Conservation (phyloP, 2,113 vertebrate species). For the Pomatorhinus ruficollis region DNA sequence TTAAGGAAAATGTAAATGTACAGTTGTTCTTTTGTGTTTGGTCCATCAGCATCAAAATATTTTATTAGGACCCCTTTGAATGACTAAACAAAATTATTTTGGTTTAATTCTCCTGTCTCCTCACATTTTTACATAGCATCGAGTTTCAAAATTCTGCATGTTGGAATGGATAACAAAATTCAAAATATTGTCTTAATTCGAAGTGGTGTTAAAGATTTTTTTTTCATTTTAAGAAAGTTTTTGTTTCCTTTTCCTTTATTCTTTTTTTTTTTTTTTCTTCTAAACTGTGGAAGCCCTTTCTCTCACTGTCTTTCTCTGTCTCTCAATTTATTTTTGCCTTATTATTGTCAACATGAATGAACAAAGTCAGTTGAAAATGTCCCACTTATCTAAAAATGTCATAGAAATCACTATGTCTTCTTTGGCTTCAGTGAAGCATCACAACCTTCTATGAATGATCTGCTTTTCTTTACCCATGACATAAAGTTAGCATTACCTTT, state of each 20-base stretch:
- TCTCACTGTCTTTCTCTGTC: not conserved
- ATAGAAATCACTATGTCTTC: not conserved
- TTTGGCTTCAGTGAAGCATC: not conserved
- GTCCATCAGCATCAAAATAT: not conserved
- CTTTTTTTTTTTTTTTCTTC: not conserved
- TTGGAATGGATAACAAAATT: not conserved
- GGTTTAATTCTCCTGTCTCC: not conserved
- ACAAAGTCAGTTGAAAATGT: not conserved
- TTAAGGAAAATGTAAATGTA: not conserved
- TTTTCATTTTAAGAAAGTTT: not conserved
- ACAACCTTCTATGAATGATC: not conserved
- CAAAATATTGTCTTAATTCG: not conserved
- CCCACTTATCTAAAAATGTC: not conserved
- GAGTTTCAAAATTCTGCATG: not conserved
- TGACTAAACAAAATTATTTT: not conserved
- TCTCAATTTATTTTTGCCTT: not conserved
- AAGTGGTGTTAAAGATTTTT: fast-evolving
- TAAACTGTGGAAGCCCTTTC: not conserved
- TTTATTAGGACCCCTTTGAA: not conserved
- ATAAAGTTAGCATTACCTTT: not conserved
- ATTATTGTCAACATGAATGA: not conserved
- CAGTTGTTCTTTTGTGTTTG: not conserved
- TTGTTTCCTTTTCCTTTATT: not conserved
- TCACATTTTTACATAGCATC: not conserved
- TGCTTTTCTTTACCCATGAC: not conserved